Base-by-base conservation (phyloP, 2,113 vertebrate species). In the Eurypyga helias region DNA sequence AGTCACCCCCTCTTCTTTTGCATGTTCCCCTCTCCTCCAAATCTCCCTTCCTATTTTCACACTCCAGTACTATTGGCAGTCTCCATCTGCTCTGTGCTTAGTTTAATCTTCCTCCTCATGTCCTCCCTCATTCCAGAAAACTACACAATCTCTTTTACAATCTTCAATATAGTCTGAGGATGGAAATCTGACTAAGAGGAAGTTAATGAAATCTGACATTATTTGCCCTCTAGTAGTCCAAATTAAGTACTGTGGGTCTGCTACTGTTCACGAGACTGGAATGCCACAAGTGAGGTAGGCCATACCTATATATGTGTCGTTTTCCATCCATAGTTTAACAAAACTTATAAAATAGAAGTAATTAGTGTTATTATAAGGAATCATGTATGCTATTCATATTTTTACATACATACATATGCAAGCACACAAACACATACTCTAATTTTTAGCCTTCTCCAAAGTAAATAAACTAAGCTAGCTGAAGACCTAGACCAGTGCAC, bases 241-340 rank as follows among this genome's bases (percentile, higher is more conserved):
- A 18, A 43, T n/a, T 41, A 36, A 55, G 11, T 61, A 19, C 31
- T 58, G 5, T 52, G 43, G 58, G 8, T 45, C 58, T 82, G 12
- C 15, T 41, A 15, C 17, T 26, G 26, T 13, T 66, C 34, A 36
- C 3, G 2, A 70, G 10, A 45, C 10, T 16, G 12, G 25, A 75
- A 73, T 49, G 7, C 5, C 26, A 64, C 0, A 1, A n/a, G 3
- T 67, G 10, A 38, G 29, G 23, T 14, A 19, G 17, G 18, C 28
- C 3, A 18, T 31, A 41, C 3, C 18, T 55, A 57, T 31, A 16
- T 9, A 54, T 0, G 0, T 24, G 15, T 10, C 26, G 28, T 10
- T 28, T n/a, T 84, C 31, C 18, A 58, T 31, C 10, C 26, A 51
- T 6, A 31, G 1, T 67, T 62, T 24, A 67, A 31, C 5, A 71